Evolutionary conservation across 2,888 invertebrate genomes (phyloP), one percentile per base, ranked within the genome.

Genomic region (Tinea pellionella): DNA sequence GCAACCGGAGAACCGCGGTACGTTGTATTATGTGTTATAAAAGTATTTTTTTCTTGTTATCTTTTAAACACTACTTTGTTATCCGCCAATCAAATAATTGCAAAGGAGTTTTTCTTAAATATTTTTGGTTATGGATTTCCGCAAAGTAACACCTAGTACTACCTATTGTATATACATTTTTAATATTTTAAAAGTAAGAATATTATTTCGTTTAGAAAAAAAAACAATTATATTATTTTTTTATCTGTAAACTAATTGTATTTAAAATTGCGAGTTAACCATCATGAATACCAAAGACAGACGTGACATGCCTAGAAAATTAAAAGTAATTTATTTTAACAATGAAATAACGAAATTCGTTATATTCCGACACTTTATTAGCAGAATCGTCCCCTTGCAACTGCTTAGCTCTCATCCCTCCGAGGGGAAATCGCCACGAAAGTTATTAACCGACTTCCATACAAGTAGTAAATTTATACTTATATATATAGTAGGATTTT

Each of bases 381-480:
- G 16, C 57, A 57, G 57, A 57, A 57, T 57, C 16, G 57, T 29
- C 32, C 32, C 30, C 57, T 32, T 57, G 32, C 32, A 32, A 57
- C 57, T 57, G 57, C 57, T 57, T 57, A 57, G 57, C 57, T 32
- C 30, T 57, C 32, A 57, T 57, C 57, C 16, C 57, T 57, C 57
- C 57, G 57, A 57, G 57, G 57, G 57, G 57, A 57, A 57, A 57
- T 57, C 57, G 57, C 57, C 32, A 55, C 55, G 24, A 55, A 55
- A 55, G n/a, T 57, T 57, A 57, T 57, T 57, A 57, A 57, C 57
- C 16, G 32, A 57, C 57, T 57, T 57, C 32, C 57, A 57, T 32
- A 32, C 32, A n/a, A 32, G 30, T 32, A 30, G n/a, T 57, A 57
- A 57, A 57, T 32, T 32, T 57, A 57, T 57, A 57, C 13, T 32